Conservation (phyloP, 2,888 invertebrate genomes). For the Anodontia alba region DNA sequence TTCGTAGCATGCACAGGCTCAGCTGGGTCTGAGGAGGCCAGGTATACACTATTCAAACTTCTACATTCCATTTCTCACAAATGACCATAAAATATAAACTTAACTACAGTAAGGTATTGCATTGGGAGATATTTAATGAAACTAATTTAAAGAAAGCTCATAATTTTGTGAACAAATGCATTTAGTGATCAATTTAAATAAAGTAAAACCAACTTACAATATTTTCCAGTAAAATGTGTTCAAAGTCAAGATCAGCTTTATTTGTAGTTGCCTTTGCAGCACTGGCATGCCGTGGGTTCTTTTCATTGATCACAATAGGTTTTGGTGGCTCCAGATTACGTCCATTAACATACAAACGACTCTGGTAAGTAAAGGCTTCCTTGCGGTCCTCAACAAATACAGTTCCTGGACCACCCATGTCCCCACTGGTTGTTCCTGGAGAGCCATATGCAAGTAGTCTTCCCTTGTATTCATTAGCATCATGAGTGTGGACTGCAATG, state of each 20-base stretch:
- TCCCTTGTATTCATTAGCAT: conserved; percentile 69
- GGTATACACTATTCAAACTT: no score
- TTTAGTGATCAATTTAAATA: no score
- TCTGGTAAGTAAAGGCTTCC: conserved; percentile 25
- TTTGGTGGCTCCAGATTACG: conserved; percentile 62
- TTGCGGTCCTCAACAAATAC: conserved; percentile 73
- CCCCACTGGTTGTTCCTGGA: conserved; percentile 56
- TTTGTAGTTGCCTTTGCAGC: conserved; percentile 45
- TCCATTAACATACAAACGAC: conserved; percentile 71
- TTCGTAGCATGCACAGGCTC: no score
- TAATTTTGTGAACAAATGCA: no score
- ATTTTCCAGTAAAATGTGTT: conserved; percentile 71
- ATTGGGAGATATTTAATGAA: no score
- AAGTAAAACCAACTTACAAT: conserved; percentile 51
- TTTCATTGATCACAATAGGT: conserved; percentile 67
- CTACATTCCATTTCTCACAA: no score
- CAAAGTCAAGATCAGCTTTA: conserved; percentile 71
- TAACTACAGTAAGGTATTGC: no score
- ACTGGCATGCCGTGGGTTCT: conserved; percentile 64
- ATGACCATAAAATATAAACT: no score
- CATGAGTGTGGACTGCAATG: conserved; percentile 66
- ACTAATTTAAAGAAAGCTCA: no score
- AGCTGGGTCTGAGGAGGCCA: no score
- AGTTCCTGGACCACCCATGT: conserved; percentile 75
- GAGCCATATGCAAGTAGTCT: conserved; percentile 64